Evolutionary conservation across 1,140 invertebrate genomes (phyloP).

Genomic region (Lepeophtheirus salmonis): DNA sequence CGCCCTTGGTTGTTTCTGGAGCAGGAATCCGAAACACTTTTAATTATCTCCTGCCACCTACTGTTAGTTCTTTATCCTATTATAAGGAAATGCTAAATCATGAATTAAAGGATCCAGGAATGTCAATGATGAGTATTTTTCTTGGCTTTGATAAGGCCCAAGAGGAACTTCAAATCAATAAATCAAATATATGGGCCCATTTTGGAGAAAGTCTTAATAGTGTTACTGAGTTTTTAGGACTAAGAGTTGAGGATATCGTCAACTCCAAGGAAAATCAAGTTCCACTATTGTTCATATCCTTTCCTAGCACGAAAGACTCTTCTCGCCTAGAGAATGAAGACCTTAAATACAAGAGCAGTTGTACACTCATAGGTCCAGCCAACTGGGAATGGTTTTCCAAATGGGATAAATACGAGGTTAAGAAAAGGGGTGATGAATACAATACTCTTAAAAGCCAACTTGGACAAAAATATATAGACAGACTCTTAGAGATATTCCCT

Average conservation of each 20-base stretch:
- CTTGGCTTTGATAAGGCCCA: conserved; percentile 27
- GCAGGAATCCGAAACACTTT: conserved; percentile 23
- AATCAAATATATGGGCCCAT: conserved; percentile 28
- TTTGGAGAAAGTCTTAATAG: conserved; percentile 23
- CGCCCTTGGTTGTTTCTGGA: conserved; percentile 29
- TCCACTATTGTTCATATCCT: conserved; percentile 30
- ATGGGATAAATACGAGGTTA: conserved; percentile 28
- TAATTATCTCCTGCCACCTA: conserved; percentile 25
- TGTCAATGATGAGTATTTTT: conserved; percentile 26
- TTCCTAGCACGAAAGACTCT: conserved; percentile 31
- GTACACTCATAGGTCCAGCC: conserved; percentile 27
- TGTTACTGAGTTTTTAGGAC: conserved; percentile 21
- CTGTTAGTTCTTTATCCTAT: conserved; percentile 26
- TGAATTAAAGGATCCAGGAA: conserved; percentile 18
- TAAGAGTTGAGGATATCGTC: conserved; percentile 23
- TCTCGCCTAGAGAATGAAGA: conserved; percentile 24
- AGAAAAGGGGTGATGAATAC: conserved; percentile 30
- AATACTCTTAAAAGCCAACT: conserved; percentile 27
- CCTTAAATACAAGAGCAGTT: conserved; percentile 24
- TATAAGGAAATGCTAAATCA: conserved; percentile 24
- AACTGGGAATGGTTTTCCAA: conserved; percentile 29
- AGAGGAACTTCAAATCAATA: conserved; percentile 26
- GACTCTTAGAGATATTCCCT: conserved; percentile 27
- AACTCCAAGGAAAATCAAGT: conserved; percentile 25
- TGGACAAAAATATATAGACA: conserved; percentile 27